Base-by-base conservation (phyloP, 2,113 vertebrate genomes). In the Syngnathus scovelli region DNA sequence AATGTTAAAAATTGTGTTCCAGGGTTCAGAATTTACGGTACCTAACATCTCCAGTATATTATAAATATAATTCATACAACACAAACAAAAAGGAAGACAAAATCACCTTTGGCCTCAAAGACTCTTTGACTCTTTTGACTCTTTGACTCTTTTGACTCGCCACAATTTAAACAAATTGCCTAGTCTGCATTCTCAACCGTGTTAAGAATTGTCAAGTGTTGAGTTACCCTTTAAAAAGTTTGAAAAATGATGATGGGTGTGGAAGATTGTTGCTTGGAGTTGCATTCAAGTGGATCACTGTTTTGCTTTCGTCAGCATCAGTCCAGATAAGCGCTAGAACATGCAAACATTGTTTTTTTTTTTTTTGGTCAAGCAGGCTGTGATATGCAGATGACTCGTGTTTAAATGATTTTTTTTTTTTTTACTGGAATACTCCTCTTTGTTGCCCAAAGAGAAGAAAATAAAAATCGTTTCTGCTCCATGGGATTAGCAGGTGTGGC, bases 401-500 rank as follows among this genome's bases (percentile, higher is more conserved):
- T 33, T 33, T 33, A 33, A 33, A 27, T 27, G 27, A 27, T 62
- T 62, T 74, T 49, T 54, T 6, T 18, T 56, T 5, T 16, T 33
- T 33, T 1, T 8, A 9, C 15, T n/a, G 19, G 15, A 19, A 44
- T 67, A 1, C 18, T 6, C 21, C 27, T 19, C 36, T 46, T 11
- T 1, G 15, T 11, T 2, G 27, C 2, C 67, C 69, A 66, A 33
- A 23, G 41, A 5, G 6, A 60, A 39, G 19, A 16, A 21, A 72
- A 37, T 13, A 48, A 62, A 71, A 79, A 68, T 38, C 10, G 2
- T 9, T 3, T 73, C 23, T 38, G 43, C 70, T 6, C 65, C 39
- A 71, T 52, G 39, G 60, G 49, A 51, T 68, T 55, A 33, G 68
- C 68, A 80, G 83, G 65, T 70, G 71, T 69, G 70, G 79, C 66